Conservation (phyloP, 1,140 invertebrate genomes). For the Microplitis mediator region DNA sequence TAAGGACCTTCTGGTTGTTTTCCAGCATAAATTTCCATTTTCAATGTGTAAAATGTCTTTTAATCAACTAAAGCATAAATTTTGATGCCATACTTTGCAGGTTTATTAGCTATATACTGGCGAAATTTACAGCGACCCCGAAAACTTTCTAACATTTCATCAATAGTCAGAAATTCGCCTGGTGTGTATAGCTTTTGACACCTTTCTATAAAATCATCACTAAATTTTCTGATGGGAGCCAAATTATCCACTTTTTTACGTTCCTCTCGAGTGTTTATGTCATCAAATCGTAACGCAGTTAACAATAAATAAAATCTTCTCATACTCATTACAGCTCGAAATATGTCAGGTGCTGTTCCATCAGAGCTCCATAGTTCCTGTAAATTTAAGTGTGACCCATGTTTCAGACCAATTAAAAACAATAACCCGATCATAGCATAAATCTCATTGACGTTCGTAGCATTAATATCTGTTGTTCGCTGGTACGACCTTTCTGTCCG, state of each 20-base stretch:
- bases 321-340: neutral
- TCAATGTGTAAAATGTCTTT: slow-evolving; percentile 23
- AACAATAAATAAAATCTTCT: slow-evolving; percentile 27
- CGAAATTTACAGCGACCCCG: slow-evolving; percentile 43
- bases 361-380: neutral
- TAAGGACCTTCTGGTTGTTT: neutral
- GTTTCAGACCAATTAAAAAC: too few relatives aligned
- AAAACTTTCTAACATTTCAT: slow-evolving; percentile 48
- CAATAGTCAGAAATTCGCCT: slow-evolving; percentile 37
- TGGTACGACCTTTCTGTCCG: too few relatives aligned
- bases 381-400: too few relatives aligned
- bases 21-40: slow-evolving; percentile 22
- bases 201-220: slow-evolving; percentile 40
- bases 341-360: neutral
- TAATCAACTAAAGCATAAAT: slow-evolving; percentile 24
- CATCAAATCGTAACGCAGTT: slow-evolving; percentile 47
- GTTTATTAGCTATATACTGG: slow-evolving; percentile 47
- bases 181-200: slow-evolving; percentile 28
- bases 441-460: neutral
- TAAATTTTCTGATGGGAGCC: slow-evolving; percentile 48
- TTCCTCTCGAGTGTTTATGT: slow-evolving; percentile 39
- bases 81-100: slow-evolving; percentile 21
- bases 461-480: too few relatives aligned
- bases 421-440: too few relatives aligned
- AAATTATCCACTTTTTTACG: slow-evolving; percentile 44